phyloP scores from a whole-genome alignment of 1,140 invertebrate genomes.

The Chironomus striatipennis region DNA sequence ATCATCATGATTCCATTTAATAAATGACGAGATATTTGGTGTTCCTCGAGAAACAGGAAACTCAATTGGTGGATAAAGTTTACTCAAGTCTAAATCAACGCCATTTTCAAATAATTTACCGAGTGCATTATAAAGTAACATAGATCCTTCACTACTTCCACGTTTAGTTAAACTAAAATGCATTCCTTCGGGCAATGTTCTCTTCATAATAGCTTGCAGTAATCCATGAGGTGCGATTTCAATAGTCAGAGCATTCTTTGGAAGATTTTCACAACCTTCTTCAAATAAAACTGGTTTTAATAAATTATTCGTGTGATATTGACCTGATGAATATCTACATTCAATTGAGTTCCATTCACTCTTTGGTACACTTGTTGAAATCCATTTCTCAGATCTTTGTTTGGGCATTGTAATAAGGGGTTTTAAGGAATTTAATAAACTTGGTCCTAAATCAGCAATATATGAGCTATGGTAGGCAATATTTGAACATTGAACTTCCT shows the following conservation, averaged over 20 bases:
- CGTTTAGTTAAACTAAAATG: slow-evolving; percentile 72
- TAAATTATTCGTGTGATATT: slow-evolving; percentile 94
- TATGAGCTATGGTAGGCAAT: slow-evolving; percentile 94
- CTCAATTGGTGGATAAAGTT: too few relatives aligned
- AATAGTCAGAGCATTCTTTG: slow-evolving; percentile 77
- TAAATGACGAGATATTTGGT: slow-evolving; percentile 60
- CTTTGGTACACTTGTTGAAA: too few relatives aligned
- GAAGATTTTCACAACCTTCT: slow-evolving; percentile 75
- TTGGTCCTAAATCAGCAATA: slow-evolving; percentile 74
- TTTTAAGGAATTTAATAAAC: slow-evolving; percentile 64
- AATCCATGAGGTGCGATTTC: slow-evolving; percentile 90
- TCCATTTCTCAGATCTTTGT: slow-evolving; percentile 70
- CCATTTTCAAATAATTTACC: too few relatives aligned
- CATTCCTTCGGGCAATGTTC: slow-evolving; percentile 54
- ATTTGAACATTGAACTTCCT: slow-evolving; percentile 76
- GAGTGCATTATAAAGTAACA: too few relatives aligned
- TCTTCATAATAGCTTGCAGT: slow-evolving; percentile 77
- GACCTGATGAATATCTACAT: slow-evolving; percentile 74
- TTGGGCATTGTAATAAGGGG: slow-evolving; percentile 73
- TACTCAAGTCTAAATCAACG: too few relatives aligned
- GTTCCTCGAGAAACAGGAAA: too few relatives aligned
- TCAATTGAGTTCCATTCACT: slow-evolving; percentile 73
- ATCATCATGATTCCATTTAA: slow-evolving; percentile 64
- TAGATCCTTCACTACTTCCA: slow-evolving; percentile 56
- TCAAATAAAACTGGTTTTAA: slow-evolving; percentile 76